Percentiles rank a stretch among this genome's conserved stretches.
These are phyloP conservation scores for Disparrhopalites patrizii DNA, from an alignment of 2,888 invertebrate genomes.

Conservation along the genomic window DNA sequence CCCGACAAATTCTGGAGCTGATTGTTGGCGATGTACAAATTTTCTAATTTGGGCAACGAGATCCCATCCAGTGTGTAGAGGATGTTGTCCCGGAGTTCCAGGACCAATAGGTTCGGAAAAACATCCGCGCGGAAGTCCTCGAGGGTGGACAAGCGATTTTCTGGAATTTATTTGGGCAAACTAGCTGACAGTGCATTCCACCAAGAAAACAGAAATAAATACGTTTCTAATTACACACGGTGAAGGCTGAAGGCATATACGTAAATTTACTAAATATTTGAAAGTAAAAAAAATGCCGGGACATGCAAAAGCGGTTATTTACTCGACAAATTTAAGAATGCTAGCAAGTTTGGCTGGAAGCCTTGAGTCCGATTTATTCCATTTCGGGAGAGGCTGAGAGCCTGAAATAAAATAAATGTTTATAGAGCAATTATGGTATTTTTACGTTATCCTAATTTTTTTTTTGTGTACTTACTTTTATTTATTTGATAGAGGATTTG, in stretches of 20 bases:
- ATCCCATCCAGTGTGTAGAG: constrained; percentile 16
- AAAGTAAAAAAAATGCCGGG: neutral
- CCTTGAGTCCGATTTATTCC: neutral
- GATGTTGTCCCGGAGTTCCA: constrained; percentile 19
- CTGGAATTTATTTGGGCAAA: neutral
- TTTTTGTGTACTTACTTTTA: neutral
- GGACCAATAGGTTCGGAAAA: constrained; percentile 10
- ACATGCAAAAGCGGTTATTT: no score
- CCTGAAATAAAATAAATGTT: neutral
- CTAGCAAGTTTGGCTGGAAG: constrained; percentile 13
- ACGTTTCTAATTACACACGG: neutral
- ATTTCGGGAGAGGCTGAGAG: constrained; percentile 20
- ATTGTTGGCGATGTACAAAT: constrained; percentile 17
- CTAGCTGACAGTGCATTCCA: no score
- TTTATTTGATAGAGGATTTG: neutral
- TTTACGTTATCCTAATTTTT: neutral
- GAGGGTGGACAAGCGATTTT: constrained; percentile 1
- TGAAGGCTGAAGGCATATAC: no score
- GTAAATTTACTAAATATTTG: neutral
- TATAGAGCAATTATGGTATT: neutral
- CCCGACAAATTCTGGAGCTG: neutral
- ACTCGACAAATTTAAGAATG: constrained; percentile 17
- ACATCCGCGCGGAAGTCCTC: constrained; percentile 4
- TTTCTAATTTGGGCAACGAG: constrained; percentile 12
- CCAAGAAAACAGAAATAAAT: no score